phyloP scores from a whole-genome alignment of 2,888 invertebrate species.

The Steromphala cineraria region DNA sequence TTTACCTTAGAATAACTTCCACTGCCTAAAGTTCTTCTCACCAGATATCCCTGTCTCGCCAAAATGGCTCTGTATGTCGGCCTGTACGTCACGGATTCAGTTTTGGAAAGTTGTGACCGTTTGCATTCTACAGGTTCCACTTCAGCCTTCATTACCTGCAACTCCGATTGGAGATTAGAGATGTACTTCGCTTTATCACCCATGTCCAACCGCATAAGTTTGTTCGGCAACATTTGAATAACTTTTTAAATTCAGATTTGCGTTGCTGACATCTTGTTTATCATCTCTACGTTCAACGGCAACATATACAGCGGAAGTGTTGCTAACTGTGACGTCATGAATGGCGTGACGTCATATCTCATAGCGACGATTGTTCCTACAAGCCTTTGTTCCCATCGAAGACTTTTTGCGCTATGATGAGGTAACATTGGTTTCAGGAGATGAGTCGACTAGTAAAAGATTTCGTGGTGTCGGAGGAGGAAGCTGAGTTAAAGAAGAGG shows the following conservation, averaged over 20 bases:
- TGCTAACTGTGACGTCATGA: slow-evolving; percentile 28
- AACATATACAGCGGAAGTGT: neutral
- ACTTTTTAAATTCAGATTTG: neutral
- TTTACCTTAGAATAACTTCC: slow-evolving; percentile 81
- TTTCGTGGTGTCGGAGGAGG: slow-evolving; percentile 62
- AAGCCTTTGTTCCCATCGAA: too few relatives aligned
- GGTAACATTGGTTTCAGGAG: neutral
- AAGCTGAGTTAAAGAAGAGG: slow-evolving; percentile 69
- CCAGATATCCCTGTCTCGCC: slow-evolving; percentile 68
- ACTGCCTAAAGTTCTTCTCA: slow-evolving; percentile 68
- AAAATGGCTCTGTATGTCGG: slow-evolving; percentile 72
- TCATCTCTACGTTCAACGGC: neutral
- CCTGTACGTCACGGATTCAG: slow-evolving; percentile 58
- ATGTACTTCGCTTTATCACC: slow-evolving; percentile 43
- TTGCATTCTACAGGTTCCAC: slow-evolving; percentile 61
- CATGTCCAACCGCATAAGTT: slow-evolving; percentile 46
- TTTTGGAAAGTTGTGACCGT: slow-evolving; percentile 42
- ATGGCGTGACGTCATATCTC: slow-evolving; percentile 31
- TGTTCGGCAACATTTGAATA: slow-evolving; percentile 49
- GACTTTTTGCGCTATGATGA: neutral
- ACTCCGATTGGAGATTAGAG: slow-evolving; percentile 48
- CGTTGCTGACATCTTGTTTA: neutral
- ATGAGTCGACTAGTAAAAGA: slow-evolving; percentile 3
- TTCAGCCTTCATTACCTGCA: slow-evolving; percentile 62
- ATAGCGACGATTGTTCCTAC: slow-evolving; percentile 19